phyloP scores from a whole-genome alignment of 2,113 vertebrate species.

The Casuarius casuarius region DNA sequence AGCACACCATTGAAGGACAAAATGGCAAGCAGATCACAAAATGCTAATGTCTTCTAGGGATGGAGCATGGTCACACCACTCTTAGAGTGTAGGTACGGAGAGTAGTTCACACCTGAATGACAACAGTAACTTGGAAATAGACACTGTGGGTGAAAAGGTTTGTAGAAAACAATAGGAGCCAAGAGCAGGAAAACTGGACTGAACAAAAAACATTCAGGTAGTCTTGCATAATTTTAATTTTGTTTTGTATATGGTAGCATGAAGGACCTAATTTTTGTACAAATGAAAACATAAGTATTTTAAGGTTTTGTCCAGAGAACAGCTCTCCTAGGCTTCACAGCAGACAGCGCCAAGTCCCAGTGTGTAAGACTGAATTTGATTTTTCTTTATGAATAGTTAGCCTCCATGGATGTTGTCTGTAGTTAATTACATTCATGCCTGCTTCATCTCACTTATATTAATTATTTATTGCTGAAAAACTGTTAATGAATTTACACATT shows the following conservation, averaged over 20 bases:
- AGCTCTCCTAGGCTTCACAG: neutral
- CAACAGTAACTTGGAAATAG: neutral
- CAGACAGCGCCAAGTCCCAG: fast-evolving
- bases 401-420: neutral
- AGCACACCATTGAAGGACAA: neutral
- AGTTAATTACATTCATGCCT: neutral
- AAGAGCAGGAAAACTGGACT: neutral
- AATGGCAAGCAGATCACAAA: neutral
- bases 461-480: neutral
- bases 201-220: neutral
- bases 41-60: neutral
- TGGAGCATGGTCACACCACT: fast-evolving
- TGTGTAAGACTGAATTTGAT: neutral
- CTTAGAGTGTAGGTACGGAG: neutral
- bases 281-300: neutral
- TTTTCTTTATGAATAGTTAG: neutral
- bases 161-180: neutral
- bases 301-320: neutral
- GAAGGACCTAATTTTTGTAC: neutral
- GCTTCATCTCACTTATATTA: neutral
- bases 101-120: neutral
- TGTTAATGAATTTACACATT: neutral
- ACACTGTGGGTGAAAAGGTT: fast-evolving
- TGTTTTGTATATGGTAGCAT: neutral
- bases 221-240: neutral